Evolutionary conservation across 2,113 vertebrate genomes (phyloP).

Genomic region (Leucoraja erinaceus): DNA sequence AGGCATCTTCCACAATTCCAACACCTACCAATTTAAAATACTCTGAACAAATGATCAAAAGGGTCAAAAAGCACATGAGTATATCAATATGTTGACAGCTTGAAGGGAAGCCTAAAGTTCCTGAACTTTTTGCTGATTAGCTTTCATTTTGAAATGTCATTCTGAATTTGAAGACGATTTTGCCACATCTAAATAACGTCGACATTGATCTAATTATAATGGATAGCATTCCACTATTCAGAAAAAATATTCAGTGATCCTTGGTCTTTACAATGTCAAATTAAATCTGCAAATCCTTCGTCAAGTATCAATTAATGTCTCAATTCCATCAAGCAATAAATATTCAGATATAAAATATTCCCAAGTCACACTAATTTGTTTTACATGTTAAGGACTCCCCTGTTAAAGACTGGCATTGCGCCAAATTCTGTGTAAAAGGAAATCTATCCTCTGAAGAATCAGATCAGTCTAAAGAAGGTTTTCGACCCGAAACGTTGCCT

Average conservation of each 20-base stretch:
- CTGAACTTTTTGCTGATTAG: not conserved
- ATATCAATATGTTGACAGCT: not conserved
- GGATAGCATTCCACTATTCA: not conserved
- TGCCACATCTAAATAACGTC: not conserved
- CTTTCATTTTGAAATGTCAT: not conserved
- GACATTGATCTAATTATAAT: constrained; percentile 16
- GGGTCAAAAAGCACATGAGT: not conserved
- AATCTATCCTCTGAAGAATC: too few species aligned
- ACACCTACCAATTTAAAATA: not conserved
- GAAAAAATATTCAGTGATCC: not conserved
- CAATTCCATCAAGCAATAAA: not conserved
- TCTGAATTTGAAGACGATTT: not conserved
- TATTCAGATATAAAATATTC: constrained; percentile 14
- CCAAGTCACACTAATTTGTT: not conserved
- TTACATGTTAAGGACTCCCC: constrained; percentile 12
- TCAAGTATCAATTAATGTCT: constrained; percentile 17
- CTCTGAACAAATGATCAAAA: constrained; percentile 7
- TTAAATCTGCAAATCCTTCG: not conserved
- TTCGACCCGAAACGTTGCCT: too few species aligned
- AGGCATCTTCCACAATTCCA: not conserved
- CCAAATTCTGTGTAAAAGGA: not conserved
- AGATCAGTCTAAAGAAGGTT: too few species aligned
- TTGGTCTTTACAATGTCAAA: not conserved
- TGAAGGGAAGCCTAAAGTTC: not conserved
- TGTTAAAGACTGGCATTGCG: not conserved